Conservation (phyloP, 2,888 invertebrate genomes). For the Drosophila limbata region DNA sequence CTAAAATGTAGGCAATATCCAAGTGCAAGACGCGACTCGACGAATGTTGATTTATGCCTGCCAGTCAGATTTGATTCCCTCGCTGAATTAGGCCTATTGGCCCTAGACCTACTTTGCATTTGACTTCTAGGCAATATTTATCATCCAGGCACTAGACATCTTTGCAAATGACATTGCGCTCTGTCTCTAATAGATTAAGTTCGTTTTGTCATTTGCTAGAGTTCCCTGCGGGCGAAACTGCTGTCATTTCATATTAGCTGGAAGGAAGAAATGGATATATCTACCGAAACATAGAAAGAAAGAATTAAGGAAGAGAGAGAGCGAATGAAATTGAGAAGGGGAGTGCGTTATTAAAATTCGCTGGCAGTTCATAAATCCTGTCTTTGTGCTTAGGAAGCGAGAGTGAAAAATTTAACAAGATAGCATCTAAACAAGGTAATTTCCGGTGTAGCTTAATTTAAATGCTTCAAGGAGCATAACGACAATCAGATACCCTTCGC, state of each 20-base stretch:
- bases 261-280: background rate
- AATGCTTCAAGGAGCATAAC: slow-evolving; percentile 16
- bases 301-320: background rate
- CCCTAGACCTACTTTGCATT: slow-evolving; percentile 53
- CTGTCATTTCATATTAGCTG: slow-evolving; percentile 10
- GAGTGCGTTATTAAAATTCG: slow-evolving; percentile 24
- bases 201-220: slow-evolving; percentile 71
- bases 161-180: slow-evolving; percentile 43
- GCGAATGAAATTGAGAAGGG: background rate
- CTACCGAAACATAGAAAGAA: background rate
- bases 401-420: slow-evolving; percentile 35
- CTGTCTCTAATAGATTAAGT: slow-evolving; percentile 71
- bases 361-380: slow-evolving; percentile 36
- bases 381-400: background rate
- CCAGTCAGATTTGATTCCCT: slow-evolving; percentile 39
- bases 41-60: slow-evolving; percentile 68
- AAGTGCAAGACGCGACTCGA: slow-evolving; percentile 20
- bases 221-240: slow-evolving; percentile 28
- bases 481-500: background rate
- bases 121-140: slow-evolving; percentile 74
- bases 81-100: background rate
- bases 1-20: slow-evolving; percentile 50
- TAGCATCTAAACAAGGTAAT: slow-evolving; percentile 55
- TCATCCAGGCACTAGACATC: slow-evolving; percentile 65
- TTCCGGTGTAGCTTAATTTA: slow-evolving; percentile 53